Percentiles rank a stretch among this genome's conserved stretches.
These are phyloP conservation scores for Drosophila burlai DNA, from an alignment of 1,140 invertebrate species.

Conservation along the genomic window DNA sequence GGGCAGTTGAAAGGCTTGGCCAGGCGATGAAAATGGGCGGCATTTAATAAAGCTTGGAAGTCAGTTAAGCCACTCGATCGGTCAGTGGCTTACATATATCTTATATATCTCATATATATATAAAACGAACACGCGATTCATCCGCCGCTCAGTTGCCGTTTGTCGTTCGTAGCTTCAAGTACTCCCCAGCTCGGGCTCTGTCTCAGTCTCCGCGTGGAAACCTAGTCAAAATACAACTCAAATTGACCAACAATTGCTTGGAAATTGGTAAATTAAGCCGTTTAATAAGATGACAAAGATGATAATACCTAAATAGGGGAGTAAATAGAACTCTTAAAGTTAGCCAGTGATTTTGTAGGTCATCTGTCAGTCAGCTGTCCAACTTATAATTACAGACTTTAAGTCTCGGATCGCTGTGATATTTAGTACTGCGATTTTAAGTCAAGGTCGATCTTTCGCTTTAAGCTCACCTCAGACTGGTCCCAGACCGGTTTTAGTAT, in stretches of 20 bases:
- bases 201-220: slow-evolving; percentile 14
- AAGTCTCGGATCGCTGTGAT: slow-evolving; percentile 17
- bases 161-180: slow-evolving; percentile 30
- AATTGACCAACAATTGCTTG: slow-evolving; percentile 49
- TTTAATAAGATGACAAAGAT: background rate
- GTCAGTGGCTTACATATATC: slow-evolving; percentile 17
- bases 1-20: slow-evolving; percentile 24
- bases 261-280: slow-evolving; percentile 51
- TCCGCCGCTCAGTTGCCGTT: slow-evolving; percentile 37
- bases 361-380: slow-evolving; percentile 1
- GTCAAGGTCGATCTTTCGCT: slow-evolving; percentile 72
- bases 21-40: slow-evolving; percentile 30
- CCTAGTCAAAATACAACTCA: slow-evolving; percentile 9
- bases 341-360: slow-evolving; percentile 6
- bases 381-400: slow-evolving; percentile 16
- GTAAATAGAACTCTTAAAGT: slow-evolving; percentile 11
- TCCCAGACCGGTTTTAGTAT: slow-evolving; percentile 56
- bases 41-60: slow-evolving; percentile 36
- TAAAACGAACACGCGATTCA: slow-evolving; percentile 20
- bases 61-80: slow-evolving; percentile 39
- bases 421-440: slow-evolving; percentile 43
- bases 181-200: background rate
- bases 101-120: slow-evolving; percentile 29
- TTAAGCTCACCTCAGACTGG: background rate
- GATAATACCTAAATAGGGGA: slow-evolving; percentile 1